Evolutionary conservation across 2,888 invertebrate genomes (phyloP).

Genomic region (Biston stratarius): DNA sequence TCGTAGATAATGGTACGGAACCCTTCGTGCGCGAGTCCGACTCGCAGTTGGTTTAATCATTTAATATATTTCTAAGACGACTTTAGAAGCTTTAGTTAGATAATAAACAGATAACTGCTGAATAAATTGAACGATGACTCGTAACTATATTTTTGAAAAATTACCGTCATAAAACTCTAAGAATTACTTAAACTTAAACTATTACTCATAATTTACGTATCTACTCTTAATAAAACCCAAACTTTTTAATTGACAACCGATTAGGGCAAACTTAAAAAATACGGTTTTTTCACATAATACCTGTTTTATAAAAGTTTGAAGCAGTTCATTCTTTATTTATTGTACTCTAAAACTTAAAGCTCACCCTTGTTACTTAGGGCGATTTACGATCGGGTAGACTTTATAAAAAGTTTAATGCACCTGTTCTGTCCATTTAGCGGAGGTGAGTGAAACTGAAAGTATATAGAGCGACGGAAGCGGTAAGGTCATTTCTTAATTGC

Average conservation of each 20-base stretch:
- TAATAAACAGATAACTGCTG: neutral
- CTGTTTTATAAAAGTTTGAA: conserved; percentile 57
- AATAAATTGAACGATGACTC: neutral
- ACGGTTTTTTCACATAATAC: conserved; percentile 42
- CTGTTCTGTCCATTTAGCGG: conserved; percentile 76
- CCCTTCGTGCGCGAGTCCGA: no score
- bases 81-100: no score
- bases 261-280: conserved; percentile 28
- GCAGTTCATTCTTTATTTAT: conserved; percentile 68
- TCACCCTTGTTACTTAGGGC: conserved; percentile 77
- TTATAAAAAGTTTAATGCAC: conserved; percentile 77
- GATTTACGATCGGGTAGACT: conserved; percentile 73
- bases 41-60: no score
- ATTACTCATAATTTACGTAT: conserved; percentile 25
- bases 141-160: neutral
- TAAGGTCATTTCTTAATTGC: neutral
- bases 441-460: conserved; percentile 60
- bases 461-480: conserved; percentile 42
- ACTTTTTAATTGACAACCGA: conserved; percentile 38
- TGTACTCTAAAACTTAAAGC: conserved; percentile 71
- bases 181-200: conserved; percentile 10
- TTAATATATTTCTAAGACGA: no score
- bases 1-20: no score
- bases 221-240: conserved; percentile 8
- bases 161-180: neutral